Conservation (phyloP, 2,797 vertebrate genomes). For the Microctenopoma stevenorrisi region DNA sequence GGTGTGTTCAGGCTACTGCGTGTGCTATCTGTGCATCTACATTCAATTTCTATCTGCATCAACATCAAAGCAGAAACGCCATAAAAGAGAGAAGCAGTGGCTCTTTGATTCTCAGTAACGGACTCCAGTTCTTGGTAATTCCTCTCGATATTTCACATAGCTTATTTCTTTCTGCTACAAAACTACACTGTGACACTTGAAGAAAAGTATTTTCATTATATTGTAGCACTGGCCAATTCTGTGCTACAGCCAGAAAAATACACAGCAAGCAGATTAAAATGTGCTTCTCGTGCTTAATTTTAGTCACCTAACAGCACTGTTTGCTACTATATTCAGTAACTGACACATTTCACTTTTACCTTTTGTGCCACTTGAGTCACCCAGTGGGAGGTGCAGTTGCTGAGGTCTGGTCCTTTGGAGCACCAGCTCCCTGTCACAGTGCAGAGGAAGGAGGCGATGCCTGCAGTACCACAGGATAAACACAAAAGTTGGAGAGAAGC, state of each 20-base stretch:
- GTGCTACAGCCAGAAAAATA: constrained; percentile 23
- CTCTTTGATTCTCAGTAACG: constrained; percentile 57
- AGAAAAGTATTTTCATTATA: constrained; percentile 18
- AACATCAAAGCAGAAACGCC: constrained; percentile 63
- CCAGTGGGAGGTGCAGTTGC: constrained; percentile 99
- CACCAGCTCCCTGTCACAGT: constrained; percentile 90
- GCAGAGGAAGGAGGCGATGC: constrained; percentile 95
- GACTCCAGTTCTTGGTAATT: constrained; percentile 52
- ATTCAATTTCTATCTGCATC: constrained; percentile 56
- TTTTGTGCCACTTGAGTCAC: constrained; percentile 98
- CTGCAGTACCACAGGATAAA: constrained; percentile 81
- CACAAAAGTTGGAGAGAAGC: constrained; percentile 59
- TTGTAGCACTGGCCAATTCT: constrained; percentile 23
- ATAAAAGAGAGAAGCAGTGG: constrained; percentile 40
- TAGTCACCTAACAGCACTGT: constrained; percentile 5
- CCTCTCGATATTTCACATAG: constrained; percentile 37
- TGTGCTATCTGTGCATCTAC: constrained; percentile 44
- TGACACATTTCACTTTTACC: constrained; percentile 82
- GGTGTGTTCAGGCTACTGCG: constrained; percentile 19
- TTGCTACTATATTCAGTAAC: constrained; percentile 33
- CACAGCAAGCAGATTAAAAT: constrained; percentile 28
- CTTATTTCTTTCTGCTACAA: constrained; percentile 35
- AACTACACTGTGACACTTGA: constrained; percentile 17
- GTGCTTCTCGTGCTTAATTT: constrained; percentile 10
- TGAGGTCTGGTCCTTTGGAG: constrained; percentile 95